phyloP scores from a whole-genome alignment of 1,140 invertebrate genomes.

The Polypedilum pembai region DNA sequence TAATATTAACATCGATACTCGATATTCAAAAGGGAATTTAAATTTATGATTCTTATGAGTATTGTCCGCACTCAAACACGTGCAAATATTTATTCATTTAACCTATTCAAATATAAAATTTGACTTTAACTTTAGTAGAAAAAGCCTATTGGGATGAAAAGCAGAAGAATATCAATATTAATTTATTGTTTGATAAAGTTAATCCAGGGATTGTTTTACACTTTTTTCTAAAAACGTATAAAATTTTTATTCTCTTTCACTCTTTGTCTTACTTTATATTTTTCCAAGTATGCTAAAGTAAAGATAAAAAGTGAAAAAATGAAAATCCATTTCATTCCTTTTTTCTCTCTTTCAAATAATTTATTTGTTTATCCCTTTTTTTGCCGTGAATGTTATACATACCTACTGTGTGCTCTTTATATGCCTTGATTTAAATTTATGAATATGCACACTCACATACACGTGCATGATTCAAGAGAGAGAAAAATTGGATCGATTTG shows the following conservation, averaged over 20 bases:
- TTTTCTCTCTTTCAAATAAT: slow-evolving; percentile 17
- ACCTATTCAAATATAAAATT: background rate
- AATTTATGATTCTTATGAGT: background rate
- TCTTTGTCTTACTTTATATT: background rate
- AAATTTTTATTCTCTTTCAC: no score
- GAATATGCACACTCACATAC: slow-evolving; percentile 25
- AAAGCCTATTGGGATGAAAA: no score
- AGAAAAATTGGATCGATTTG: slow-evolving; percentile 1
- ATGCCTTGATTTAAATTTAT: slow-evolving; percentile 30
- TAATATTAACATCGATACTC: no score
- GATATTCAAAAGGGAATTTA: background rate
- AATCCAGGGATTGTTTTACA: background rate
- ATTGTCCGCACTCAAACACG: background rate
- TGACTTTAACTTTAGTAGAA: no score
- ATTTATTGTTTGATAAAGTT: slow-evolving; percentile 19
- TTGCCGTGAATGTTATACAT: background rate
- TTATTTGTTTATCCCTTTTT: slow-evolving; percentile 29
- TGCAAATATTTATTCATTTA: background rate
- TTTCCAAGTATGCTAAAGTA: background rate
- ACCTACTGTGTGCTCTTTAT: slow-evolving; percentile 24
- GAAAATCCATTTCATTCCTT: slow-evolving; percentile 7
- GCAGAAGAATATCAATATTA: background rate
- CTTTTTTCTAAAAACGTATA: background rate
- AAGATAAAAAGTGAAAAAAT: background rate
- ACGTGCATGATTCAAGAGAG: no score